These are phyloP conservation scores for Harpagoxenus sublaevis DNA, from an alignment of 2,888 invertebrate genomes.

Conservation along the genomic window DNA sequence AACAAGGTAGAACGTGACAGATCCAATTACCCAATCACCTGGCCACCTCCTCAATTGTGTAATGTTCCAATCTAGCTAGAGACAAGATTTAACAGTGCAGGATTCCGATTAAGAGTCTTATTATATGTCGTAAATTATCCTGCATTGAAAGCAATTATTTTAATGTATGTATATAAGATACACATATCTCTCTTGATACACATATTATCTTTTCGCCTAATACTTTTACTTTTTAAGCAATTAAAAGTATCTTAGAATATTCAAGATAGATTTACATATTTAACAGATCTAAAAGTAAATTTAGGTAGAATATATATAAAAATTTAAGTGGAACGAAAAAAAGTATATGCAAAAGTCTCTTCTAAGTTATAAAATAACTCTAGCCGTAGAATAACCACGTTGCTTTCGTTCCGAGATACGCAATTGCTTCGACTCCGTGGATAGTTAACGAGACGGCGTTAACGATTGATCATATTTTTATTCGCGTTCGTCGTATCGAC, in stretches of 20 bases:
- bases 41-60: constrained; percentile 54
- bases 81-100: constrained; percentile 61
- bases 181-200: too few relatives aligned
- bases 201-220: neutral
- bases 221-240: neutral
- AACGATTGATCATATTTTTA: constrained; percentile 44
- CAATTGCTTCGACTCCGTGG: neutral
- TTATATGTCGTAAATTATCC: constrained; percentile 1
- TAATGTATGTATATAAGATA: neutral
- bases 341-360: neutral
- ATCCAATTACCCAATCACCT: constrained; percentile 69
- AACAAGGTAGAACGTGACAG: constrained; percentile 68
- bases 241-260: neutral
- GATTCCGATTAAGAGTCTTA: constrained; percentile 57
- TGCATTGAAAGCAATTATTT: constrained; percentile 8
- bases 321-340: neutral
- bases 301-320: neutral
- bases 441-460: constrained; percentile 10
- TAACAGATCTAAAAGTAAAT: neutral
- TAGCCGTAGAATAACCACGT: neutral
- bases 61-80: constrained; percentile 66
- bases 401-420: neutral
- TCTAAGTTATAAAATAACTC: neutral
- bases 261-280: neutral
- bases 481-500: constrained; percentile 60